Base-by-base conservation (phyloP, 92 coral and sea anemone genomes). In the Ricordea florida region DNA sequence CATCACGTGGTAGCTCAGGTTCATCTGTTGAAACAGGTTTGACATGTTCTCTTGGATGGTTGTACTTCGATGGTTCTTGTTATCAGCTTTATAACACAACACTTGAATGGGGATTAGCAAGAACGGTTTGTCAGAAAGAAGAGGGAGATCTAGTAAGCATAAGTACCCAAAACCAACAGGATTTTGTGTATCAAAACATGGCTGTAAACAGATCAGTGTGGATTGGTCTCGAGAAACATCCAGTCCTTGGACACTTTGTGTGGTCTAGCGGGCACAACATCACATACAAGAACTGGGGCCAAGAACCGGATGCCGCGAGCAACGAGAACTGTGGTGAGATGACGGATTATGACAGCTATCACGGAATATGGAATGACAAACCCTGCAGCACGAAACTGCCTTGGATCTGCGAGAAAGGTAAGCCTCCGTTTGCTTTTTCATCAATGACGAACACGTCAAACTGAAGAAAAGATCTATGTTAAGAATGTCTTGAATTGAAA, bases 361-460 rank as follows among this genome's bases (percentile, higher is more conserved):
- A 42, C 34, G 91, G 91, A 4, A 49, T 16, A 41, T 86, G 91
- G 91, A 86, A 86, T 68, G 91, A 86, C 69, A 48, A 65, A 5
- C 10, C 13, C 20, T 86, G 91, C 60, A 31, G 40, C 9, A 1
- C 9, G 5, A 15, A 53, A 46, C 66, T 10, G 22, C 57, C 68
- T 25, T 86, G 55, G 48, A 86, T 86, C 56, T 86, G 87, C 22
- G 91, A 86, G 36, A 52, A 79, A 86, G 83, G 87, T 86, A 22
- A 70, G 0, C 25, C 43, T 11, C 8, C 7, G 24, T 6, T 41
- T 6, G 6, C 28, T 18, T 14, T 9, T 10, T 20, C 29, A 29
- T 4, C 1, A n/a, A 33, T 3, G 6, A 14, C 34, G 32, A 40
- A n/a, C n/a, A n/a, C n/a, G n/a, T n/a, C n/a, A n/a, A n/a, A n/a